phyloP scores from a whole-genome alignment of 2,888 invertebrate species.

The Agrotis ipsilon region DNA sequence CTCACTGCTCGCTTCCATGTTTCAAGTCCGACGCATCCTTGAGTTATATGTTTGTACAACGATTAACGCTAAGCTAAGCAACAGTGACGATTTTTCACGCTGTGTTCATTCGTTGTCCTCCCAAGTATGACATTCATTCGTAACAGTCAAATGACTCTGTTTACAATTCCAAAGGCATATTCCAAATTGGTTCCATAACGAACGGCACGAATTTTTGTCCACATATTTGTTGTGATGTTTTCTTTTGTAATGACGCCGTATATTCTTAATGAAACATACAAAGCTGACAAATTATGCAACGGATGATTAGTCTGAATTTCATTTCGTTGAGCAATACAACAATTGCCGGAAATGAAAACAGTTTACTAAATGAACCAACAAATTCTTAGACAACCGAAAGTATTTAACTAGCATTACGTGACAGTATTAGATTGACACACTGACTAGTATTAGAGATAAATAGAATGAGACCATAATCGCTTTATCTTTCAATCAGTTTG shows the following conservation, averaged over 20 bases:
- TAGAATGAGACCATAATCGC: constrained; percentile 32
- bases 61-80: constrained; percentile 52
- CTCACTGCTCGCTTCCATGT: constrained; percentile 24
- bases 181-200: constrained; percentile 35
- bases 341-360: constrained; percentile 46
- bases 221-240: constrained; percentile 1
- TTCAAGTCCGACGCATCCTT: constrained; percentile 54
- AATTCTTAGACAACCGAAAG: constrained; percentile 35
- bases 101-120: constrained; percentile 32
- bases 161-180: constrained; percentile 41
- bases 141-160: constrained; percentile 38
- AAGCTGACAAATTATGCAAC: constrained; percentile 24
- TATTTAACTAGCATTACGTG: constrained; percentile 24
- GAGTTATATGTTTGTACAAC: constrained; percentile 55
- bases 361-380: constrained; percentile 40
- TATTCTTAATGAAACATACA: neutral
- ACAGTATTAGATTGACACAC: neutral
- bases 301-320: constrained; percentile 42
- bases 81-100: constrained; percentile 53
- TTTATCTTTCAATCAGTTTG: constrained; percentile 47
- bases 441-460: constrained; percentile 35
- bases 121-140: constrained; percentile 42
- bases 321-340: constrained; percentile 38
- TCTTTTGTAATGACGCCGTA: neutral
- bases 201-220: constrained; percentile 9